Evolutionary conservation across 2,797 vertebrate genomes (phyloP).

Genomic region (Aphelocoma californica): DNA sequence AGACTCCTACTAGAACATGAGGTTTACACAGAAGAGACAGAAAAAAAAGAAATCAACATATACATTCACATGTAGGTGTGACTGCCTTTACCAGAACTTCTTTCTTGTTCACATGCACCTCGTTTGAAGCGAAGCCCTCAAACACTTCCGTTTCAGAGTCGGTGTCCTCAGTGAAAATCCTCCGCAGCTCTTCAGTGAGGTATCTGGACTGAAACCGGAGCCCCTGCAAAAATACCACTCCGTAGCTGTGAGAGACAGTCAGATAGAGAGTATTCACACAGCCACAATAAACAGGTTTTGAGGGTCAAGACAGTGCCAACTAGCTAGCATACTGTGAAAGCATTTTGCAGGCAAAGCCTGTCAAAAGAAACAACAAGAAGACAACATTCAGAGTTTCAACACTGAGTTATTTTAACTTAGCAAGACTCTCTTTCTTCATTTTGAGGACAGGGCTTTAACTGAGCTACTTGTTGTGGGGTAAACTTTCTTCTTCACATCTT

Average conservation of each 20-base stretch:
- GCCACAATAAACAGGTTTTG: background rate
- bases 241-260: background rate
- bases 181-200: constrained; percentile 83
- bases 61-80: background rate
- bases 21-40: background rate
- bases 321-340: background rate
- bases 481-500: background rate
- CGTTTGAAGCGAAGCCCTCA: constrained; percentile 83
- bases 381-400: background rate
- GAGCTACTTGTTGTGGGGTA: background rate
- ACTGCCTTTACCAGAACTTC: constrained; percentile 67
- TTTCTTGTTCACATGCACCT: constrained; percentile 56
- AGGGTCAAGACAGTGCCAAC: background rate
- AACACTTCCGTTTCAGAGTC: constrained; percentile 87
- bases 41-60: background rate
- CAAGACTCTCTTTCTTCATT: background rate
- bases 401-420: background rate
- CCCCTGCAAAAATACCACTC: constrained; percentile 65
- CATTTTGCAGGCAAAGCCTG: background rate
- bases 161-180: constrained; percentile 86
- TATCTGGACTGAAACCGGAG: constrained; percentile 78
- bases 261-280: background rate
- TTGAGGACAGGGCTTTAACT: background rate
- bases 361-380: background rate
- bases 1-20: background rate